Evolutionary conservation across 2,113 vertebrate species (phyloP).

Genomic region (Pimephales promelas): DNA sequence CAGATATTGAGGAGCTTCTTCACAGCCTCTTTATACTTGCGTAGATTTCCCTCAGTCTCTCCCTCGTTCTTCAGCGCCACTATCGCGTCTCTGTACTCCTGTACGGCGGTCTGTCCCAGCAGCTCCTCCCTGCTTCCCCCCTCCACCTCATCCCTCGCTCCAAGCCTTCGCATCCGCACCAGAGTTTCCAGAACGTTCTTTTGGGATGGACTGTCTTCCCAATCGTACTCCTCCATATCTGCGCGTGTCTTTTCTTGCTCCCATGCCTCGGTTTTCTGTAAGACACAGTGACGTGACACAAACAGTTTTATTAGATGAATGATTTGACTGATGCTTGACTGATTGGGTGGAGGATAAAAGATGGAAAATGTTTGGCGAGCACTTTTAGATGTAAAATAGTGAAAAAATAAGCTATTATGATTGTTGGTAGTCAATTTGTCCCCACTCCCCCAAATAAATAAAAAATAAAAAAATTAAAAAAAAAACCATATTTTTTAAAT

Average conservation of each 20-base stretch:
- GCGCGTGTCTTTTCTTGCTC: conserved; percentile 84
- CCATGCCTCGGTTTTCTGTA: conserved; percentile 93
- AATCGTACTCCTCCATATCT: conserved; percentile 92
- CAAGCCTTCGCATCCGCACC: conserved; percentile 69
- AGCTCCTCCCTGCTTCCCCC: conserved; percentile 74
- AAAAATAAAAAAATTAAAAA: no score
- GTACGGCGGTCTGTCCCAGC: conserved; percentile 76
- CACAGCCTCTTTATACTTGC: conserved; percentile 88
- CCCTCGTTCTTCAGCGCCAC: conserved; percentile 85
- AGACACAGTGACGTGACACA: conserved; percentile 28
- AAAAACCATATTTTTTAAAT: no score
- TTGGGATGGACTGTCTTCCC: conserved; percentile 88
- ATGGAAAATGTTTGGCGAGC: background rate
- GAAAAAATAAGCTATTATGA: background rate
- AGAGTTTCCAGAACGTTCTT: conserved; percentile 80
- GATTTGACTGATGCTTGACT: background rate
- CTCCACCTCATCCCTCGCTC: conserved; percentile 62
- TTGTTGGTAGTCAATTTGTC: background rate
- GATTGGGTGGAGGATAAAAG: background rate
- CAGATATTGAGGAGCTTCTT: conserved; percentile 80
- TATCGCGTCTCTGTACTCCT: conserved; percentile 83
- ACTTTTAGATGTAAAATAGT: background rate
- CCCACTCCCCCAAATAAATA: no score
- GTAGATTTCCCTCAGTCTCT: conserved; percentile 79
- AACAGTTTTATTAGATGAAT: background rate